Base-by-base conservation (phyloP, 2,888 invertebrate species). In the Macrosiphum euphorbiae region DNA sequence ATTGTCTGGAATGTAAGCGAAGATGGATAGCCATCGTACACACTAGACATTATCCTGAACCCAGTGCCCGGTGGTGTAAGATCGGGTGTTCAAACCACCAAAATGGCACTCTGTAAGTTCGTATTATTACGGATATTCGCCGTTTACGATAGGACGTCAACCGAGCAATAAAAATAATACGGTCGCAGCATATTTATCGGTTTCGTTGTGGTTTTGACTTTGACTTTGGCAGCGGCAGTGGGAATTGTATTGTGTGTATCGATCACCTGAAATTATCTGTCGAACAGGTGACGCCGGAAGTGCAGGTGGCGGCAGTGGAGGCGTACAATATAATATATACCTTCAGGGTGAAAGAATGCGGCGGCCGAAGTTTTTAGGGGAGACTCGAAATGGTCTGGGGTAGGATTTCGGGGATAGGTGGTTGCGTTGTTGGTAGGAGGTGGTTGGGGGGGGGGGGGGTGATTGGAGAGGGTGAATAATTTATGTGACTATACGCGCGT, bases 381-480 rank as follows among this genome's bases (percentile, higher is more conserved):
- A 47, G 41, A 35, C 35, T 10, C 16, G 3, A 78, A 84, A 88
- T 26, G 26, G 55, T 88, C 55, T 41, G 55, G 55, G 52, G 52
- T 67, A 28, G 41, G 41, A 24, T 55, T 35, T 84, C 10, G 44
- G 35, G 35, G n/a, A 87, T 50, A 11, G 61, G 28, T 20, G n/a
- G 16, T 4, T 24, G 7, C 4, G 50, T 16, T 10, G 78, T 35
- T 10, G 5, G 41, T 50, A 0, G 52, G 67, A 1, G 24, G 35
- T 3, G 44, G 44, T 44, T 44, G 44, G 1, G 35, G 52, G 16
- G 35, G 52, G 16, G 41, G 90, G n/a, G 35, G 24, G 47, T 44
- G 85, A 58, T 85, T 44, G 91, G 91, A 91, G 91, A 91, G 91
- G 91, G 91, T 86, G 91, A 91, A 91, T 91, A 86, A 91, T 91